A percentile compares a stretch with the other conserved stretches of the same genome.
phyloP scores from a whole-genome alignment of 2,888 invertebrate genomes.

The Drosophila austrosaltans region DNA sequence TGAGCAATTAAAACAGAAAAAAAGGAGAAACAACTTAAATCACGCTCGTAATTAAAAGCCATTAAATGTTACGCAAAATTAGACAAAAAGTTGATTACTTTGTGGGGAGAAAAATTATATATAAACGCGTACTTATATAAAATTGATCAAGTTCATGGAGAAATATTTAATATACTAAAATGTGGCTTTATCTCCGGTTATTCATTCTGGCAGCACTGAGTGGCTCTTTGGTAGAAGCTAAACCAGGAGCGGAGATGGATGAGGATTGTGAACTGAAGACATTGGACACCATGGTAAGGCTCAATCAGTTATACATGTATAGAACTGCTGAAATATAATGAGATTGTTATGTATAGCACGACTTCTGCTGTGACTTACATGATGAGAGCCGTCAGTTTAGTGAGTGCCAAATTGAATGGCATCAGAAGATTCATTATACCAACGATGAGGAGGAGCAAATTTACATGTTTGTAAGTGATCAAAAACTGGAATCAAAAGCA shows the following conservation, averaged over 20 bases:
- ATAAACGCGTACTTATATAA: constrained; percentile 46
- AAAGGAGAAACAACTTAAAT: constrained; percentile 39
- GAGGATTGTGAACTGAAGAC: constrained; percentile 68
- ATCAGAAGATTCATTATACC: constrained; percentile 44
- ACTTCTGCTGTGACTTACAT: constrained; percentile 74
- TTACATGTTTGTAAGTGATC: constrained; percentile 62
- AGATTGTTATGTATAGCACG: constrained; percentile 52
- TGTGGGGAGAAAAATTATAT: background rate
- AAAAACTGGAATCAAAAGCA: background rate
- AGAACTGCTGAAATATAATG: background rate
- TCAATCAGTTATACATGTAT: background rate
- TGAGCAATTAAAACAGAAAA: constrained; percentile 44
- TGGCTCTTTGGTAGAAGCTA: constrained; percentile 18
- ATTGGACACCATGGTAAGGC: constrained; percentile 64
- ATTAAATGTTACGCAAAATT: constrained; percentile 64
- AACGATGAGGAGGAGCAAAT: constrained; percentile 54
- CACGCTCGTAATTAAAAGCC: constrained; percentile 60
- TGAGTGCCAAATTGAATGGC: constrained; percentile 67
- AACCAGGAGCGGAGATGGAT: constrained; percentile 28
- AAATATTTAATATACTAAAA: constrained; percentile 19
- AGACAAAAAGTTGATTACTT: constrained; percentile 9
- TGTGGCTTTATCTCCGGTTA: constrained; percentile 7
- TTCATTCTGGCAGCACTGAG: constrained; percentile 19
- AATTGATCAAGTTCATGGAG: constrained; percentile 18
- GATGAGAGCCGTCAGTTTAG: constrained; percentile 64